These are phyloP conservation scores for Monomorium pharaonis DNA, from an alignment of 1,140 invertebrate genomes.

Conservation along the genomic window DNA sequence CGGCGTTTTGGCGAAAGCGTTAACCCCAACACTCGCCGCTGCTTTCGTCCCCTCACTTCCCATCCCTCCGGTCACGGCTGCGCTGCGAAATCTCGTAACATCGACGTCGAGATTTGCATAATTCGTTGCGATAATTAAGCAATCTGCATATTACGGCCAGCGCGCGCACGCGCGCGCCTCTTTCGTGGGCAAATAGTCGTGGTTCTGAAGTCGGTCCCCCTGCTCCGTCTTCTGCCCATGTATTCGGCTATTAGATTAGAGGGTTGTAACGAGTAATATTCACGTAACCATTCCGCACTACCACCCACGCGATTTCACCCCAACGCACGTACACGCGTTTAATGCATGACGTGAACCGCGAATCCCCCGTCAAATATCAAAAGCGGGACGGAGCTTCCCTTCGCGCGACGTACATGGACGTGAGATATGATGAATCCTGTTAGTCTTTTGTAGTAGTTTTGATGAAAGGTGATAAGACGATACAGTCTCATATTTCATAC, in stretches of 20 bases:
- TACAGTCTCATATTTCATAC: background rate
- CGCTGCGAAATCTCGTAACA: constrained; percentile 74
- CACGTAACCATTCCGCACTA: constrained; percentile 59
- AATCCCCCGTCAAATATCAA: constrained; percentile 49
- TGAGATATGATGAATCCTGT: constrained; percentile 1
- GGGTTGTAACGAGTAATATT: constrained; percentile 73
- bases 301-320: background rate
- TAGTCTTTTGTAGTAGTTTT: background rate
- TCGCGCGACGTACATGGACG: background rate
- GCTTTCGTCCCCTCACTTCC: constrained; percentile 37
- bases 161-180: constrained; percentile 59
- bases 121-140: constrained; percentile 80
- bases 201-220: constrained; percentile 56
- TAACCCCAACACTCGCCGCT: constrained; percentile 51
- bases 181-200: constrained; percentile 71
- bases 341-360: constrained; percentile 34
- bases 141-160: constrained; percentile 78
- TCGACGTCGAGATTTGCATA: constrained; percentile 75
- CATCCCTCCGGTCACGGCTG: constrained; percentile 24
- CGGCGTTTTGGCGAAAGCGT: constrained; percentile 57
- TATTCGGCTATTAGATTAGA: constrained; percentile 68
- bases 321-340: constrained; percentile 19
- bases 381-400: background rate
- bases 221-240: constrained; percentile 48
- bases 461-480: background rate